phyloP scores from a whole-genome alignment of 2,113 vertebrate species.

The Xiphias gladius region DNA sequence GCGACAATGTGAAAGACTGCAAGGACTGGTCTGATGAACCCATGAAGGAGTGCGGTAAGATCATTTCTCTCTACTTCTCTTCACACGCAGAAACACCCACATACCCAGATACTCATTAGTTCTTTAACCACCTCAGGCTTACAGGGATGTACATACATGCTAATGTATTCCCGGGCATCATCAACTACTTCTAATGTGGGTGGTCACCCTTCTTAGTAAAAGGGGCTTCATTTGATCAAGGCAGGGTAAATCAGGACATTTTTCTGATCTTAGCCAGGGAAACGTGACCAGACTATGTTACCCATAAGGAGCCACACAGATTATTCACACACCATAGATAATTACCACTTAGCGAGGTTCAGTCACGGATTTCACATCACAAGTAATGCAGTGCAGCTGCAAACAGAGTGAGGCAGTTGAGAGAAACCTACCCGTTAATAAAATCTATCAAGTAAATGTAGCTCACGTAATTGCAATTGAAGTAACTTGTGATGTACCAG shows the following conservation, averaged over 20 bases:
- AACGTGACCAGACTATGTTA: conserved; percentile 67
- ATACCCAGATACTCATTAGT: neutral
- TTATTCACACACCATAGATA: conserved; percentile 58
- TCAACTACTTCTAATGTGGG: conserved; percentile 48
- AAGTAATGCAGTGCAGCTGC: conserved; percentile 19
- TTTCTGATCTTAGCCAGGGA: conserved; percentile 51
- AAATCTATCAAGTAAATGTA: conserved; percentile 26
- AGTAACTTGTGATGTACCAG: neutral
- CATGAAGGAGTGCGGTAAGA: conserved; percentile 95
- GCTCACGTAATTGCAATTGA: conserved; percentile 11
- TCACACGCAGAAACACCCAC: neutral
- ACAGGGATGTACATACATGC: neutral
- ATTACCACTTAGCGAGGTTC: conserved; percentile 63
- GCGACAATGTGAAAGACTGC: conserved; percentile 95
- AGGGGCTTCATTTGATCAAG: conserved; percentile 70
- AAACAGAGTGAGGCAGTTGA: conserved; percentile 24
- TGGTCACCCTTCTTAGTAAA: conserved; percentile 51
- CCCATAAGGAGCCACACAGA: conserved; percentile 48
- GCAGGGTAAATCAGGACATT: conserved; percentile 60
- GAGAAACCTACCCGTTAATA: conserved; percentile 33
- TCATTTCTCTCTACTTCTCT: neutral
- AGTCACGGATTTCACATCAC: conserved; percentile 47
- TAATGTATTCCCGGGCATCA: conserved; percentile 13
- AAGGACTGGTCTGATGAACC: conserved; percentile 98
- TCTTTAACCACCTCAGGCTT: conserved; percentile 2